Base-by-base conservation (phyloP, 2,888 invertebrate genomes). In the Scaptomyza caliginosa region DNA sequence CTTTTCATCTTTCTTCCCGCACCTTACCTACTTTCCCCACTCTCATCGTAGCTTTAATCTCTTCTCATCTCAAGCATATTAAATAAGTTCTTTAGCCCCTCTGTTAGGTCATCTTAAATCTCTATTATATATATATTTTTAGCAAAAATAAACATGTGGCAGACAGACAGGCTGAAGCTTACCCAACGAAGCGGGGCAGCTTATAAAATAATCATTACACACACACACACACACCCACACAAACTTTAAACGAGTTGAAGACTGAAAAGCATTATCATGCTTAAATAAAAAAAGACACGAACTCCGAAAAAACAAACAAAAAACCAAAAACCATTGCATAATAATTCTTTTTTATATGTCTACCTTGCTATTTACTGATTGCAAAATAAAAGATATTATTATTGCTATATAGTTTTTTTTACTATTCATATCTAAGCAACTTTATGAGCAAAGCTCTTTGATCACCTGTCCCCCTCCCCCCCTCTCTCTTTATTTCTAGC, bases 331-430 rank as follows among this genome's bases (percentile, higher is more conserved):
- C n/a, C n/a, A n/a, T 80, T 80, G 73, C 80, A 80, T 82, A 85
- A 80, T 82, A 78, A 80, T 80, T 80, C 86, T 80, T 75, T 80
- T 86, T 85, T 80, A 79, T 80, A 69, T 82, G 68, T 69, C 71
- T 58, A 46, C 54, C 54, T 46, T 21, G 71, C 60, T n/a, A 26
- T 59, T 60, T 54, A 55, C 36, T 52, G 64, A 69, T 85, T 82
- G 73, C 79, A 49, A 82, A 69, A 85, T 66, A 59, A 43, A 68
- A 54, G 43, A 67, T 39, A 59, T 46, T 49, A 30, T 45, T 49
- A 50, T 67, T 55, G 60, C 46, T 40, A 32, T 28, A 38, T 26
- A 50, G 43, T 51, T 36, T 46, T 51, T 45, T 39, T 34, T 34
- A 2, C 16, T 32, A 39, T 38, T 26, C 36, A 57, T 57, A 69